Conservation (phyloP, 2,888 invertebrate species). For the Eledona agricola region DNA sequence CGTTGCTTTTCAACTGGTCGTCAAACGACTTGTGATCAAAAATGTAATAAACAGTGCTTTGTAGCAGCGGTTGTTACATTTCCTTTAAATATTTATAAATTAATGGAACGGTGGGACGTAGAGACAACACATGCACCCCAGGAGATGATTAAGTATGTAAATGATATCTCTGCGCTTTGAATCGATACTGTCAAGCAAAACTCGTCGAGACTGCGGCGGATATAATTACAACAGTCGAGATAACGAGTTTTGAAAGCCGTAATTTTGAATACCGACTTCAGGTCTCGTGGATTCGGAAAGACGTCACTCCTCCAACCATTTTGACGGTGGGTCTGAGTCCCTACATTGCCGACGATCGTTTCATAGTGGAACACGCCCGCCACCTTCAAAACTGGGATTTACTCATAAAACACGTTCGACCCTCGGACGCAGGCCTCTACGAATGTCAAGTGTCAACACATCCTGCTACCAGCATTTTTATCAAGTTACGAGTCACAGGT, state of each 20-base stretch:
- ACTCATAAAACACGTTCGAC: constrained; percentile 74
- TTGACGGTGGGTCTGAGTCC: constrained; percentile 73
- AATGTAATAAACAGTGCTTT: no score
- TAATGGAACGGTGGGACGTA: no score
- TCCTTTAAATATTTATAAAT: no score
- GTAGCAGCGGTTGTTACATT: no score
- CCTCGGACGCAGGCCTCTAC: constrained; percentile 76
- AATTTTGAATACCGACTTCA: constrained; percentile 50
- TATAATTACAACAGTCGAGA: no score
- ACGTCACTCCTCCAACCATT: constrained; percentile 67
- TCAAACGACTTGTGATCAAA: no score
- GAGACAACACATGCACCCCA: no score
- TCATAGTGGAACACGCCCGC: constrained; percentile 70
- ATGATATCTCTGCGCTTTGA: no score
- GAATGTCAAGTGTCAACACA: constrained; percentile 85
- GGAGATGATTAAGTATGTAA: no score
- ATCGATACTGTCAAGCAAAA: no score
- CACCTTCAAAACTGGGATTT: constrained; percentile 72
- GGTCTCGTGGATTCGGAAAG: constrained; percentile 76
- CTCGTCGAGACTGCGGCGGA: no score
- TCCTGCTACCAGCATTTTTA: constrained; percentile 78
- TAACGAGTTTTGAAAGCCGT: constrained; percentile 12
- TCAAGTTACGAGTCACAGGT: constrained; percentile 79
- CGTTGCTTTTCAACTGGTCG: no score
- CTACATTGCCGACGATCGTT: constrained; percentile 72